phyloP scores from a whole-genome alignment of 2,888 invertebrate species.

The Tipula lateralis region DNA sequence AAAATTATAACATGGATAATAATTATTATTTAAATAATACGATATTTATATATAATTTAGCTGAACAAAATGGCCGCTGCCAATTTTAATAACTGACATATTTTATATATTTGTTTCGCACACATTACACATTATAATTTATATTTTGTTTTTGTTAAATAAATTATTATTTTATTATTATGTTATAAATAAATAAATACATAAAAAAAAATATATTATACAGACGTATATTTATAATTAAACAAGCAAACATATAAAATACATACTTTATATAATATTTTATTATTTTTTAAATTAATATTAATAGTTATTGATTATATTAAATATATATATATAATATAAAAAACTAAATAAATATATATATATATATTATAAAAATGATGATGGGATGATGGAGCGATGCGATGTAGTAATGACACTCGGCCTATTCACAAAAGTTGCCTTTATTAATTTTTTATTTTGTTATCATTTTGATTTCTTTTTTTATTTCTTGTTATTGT shows the following conservation, averaged over 20 bases:
- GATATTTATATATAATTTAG: background rate
- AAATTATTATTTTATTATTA: background rate
- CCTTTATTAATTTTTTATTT: background rate
- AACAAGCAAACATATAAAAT: background rate
- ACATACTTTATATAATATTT: background rate
- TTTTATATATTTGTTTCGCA: background rate
- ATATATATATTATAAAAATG: background rate
- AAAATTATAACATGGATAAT: background rate
- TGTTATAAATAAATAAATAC: background rate
- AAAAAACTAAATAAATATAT: background rate
- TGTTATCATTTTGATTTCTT: background rate
- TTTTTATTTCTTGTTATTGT: background rate
- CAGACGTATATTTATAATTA: background rate
- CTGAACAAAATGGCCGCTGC: background rate
- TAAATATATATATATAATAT: background rate
- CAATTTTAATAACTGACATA: background rate
- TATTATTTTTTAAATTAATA: background rate
- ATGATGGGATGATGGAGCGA: background rate
- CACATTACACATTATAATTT: background rate
- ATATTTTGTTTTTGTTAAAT: background rate
- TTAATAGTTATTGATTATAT: background rate
- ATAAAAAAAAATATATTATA: background rate
- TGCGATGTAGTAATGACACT: background rate
- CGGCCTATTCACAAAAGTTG: constrained; percentile 30
- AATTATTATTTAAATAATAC: background rate